Base-by-base conservation (phyloP, 2,888 invertebrate genomes). In the Eupithecia exiguata region DNA sequence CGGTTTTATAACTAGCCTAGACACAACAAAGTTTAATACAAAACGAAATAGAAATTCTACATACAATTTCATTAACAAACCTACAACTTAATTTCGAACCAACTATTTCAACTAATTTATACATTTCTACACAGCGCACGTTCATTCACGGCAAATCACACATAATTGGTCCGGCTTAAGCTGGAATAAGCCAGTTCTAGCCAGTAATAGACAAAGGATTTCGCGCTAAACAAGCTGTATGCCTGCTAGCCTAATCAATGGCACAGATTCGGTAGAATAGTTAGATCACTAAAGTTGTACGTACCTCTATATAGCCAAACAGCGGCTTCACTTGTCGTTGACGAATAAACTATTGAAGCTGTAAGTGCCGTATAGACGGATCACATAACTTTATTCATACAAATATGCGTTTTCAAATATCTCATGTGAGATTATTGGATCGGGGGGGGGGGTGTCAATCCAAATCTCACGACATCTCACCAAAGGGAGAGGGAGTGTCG, bases 131-230 rank as follows among this genome's bases (percentile, higher is more conserved):
- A 81, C 87, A 81, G 75, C 30, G 79, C 88, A 87, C 86, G 85
- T 84, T 77, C 85, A 83, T 84, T 87, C 84, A 81, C 81, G 84
- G 83, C 86, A 84, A 89, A 88, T 87, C 86, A 84, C 84, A 85
- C 84, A 85, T 88, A 90, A 90, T 90, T 88, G 88, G 87, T 87
- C 84, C 81, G 77, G 78, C 81, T 81, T 83, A 84, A 85, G 84
- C 80, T 77, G 72, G 78, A 76, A 73, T 77, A 74, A 82, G 76
- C 86, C 85, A 80, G 69, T 78, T 77, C 80, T 80, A 78, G 78
- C 77, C 77, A 83, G 83, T 85, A 85, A 88, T 89, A 89, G 89
- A 90, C 89, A 89, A 90, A 90, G 89, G 89, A 87, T 85, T 90
- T 89, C 86, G 85, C 84, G 83, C 82, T 80, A 83, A 87, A 87